phyloP scores from a whole-genome alignment of 1,140 invertebrate species.

The Oncopodura yosiiana region DNA sequence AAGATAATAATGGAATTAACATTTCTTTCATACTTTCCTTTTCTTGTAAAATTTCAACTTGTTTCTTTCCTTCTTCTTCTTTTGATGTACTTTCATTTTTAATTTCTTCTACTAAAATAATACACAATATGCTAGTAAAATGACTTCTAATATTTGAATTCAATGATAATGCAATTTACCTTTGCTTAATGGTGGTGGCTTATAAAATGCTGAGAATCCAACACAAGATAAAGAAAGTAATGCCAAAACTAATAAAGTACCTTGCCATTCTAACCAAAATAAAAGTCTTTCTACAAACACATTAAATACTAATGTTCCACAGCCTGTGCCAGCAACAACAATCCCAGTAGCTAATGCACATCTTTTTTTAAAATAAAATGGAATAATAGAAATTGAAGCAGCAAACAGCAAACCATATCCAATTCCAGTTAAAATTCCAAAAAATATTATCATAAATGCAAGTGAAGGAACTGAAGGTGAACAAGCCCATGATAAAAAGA shows the following conservation, averaged over 20 bases:
- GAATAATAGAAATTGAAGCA: constrained; percentile 13
- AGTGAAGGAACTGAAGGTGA: constrained; percentile 12
- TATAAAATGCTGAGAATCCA: not conserved
- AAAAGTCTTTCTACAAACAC: not conserved
- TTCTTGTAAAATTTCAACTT: too few species aligned
- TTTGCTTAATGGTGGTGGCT: constrained; percentile 9
- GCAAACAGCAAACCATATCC: constrained; percentile 25
- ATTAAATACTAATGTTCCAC: constrained; percentile 13
- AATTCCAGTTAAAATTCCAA: constrained; percentile 14
- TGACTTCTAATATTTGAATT: too few species aligned
- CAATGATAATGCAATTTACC: too few species aligned
- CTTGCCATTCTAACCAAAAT: not conserved
- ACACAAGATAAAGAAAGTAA: not conserved
- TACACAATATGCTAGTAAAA: too few species aligned
- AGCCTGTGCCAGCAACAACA: constrained; percentile 22
- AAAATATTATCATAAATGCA: constrained; percentile 1
- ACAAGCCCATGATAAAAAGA: constrained; percentile 4
- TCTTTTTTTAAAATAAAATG: constrained; percentile 14
- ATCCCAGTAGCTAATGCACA: constrained; percentile 27
- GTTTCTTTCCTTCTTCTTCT: too few species aligned
- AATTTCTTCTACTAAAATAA: too few species aligned
- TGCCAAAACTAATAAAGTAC: not conserved
- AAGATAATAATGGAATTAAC: constrained; percentile 1
- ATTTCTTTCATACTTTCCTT: too few species aligned
- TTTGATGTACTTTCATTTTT: too few species aligned